A percentile compares a stretch with the other conserved stretches of the same genome.
Evolutionary conservation across 2,888 invertebrate genomes (phyloP).

Genomic region (Hypomecis punctinalis): DNA sequence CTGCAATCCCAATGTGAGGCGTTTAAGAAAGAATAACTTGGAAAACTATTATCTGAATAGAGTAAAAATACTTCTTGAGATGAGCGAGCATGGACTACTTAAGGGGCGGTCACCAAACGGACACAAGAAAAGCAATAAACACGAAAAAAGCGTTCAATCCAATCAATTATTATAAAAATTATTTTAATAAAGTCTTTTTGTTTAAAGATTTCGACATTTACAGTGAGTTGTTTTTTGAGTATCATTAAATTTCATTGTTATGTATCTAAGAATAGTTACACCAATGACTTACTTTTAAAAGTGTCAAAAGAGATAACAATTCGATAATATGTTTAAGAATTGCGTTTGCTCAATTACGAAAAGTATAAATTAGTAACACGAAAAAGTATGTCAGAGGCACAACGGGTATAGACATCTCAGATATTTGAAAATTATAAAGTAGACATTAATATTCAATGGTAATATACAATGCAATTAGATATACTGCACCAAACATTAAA

Average conservation of each 20-base stretch:
- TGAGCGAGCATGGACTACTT: conserved; percentile 85
- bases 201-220: conserved; percentile 69
- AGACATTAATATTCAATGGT: conserved; percentile 74
- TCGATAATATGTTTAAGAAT: not conserved
- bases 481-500: conserved; percentile 84
- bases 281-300: conserved; percentile 64
- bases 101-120: conserved; percentile 85
- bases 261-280: conserved; percentile 48
- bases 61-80: conserved; percentile 78
- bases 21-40: conserved; percentile 81
- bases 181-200: conserved; percentile 74
- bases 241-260: conserved; percentile 64
- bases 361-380: not conserved
- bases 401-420: conserved; percentile 59
- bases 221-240: conserved; percentile 84
- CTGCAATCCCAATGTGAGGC: conserved; percentile 83
- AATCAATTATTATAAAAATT: conserved; percentile 81
- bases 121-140: conserved; percentile 87
- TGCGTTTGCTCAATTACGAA: not conserved
- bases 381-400: conserved; percentile 66
- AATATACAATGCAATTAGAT: conserved; percentile 84
- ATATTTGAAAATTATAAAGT: conserved; percentile 65
- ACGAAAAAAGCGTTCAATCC: conserved; percentile 86
- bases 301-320: conserved; percentile 1
- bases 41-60: conserved; percentile 79